Base-by-base conservation (phyloP, 2,113 vertebrate species). In the Pogonocichla stellata region DNA sequence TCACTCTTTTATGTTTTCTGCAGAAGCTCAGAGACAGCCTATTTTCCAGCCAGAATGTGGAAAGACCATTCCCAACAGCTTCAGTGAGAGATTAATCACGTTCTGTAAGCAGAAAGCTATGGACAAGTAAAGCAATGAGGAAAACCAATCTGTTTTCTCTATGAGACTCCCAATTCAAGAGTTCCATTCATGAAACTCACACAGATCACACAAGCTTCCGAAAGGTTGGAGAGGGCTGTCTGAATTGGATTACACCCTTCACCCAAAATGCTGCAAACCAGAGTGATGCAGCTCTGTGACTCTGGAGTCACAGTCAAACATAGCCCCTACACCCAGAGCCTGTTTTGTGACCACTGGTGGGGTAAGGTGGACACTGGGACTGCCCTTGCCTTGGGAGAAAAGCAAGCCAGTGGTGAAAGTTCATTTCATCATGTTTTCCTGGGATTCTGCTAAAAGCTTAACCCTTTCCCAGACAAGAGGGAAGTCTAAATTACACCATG, bases 231-330 rank as follows among this genome's bases (percentile, higher is more conserved):
- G 14, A 8, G 4, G 2, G 5, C n/a, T 71, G 2, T 28, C 15
- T 62, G 72, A 33, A 29, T 3, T 34, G 33, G 38, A 61, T 58
- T 53, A 33, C 2, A 80, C 1, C 8, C 12, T 18, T 74, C 47
- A 74, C 10, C 12, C 43, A 38, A 81, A 92, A 38, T 23, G 19
- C 36, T 75, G 61, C 45, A 89, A 43, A 61, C 22, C 42, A 61
- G 12, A 43, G 26, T 1, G 3, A 28, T 8, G 28, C 8, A 77
- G 19, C 42, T 42, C 3, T n/a, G n/a, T n/a, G n/a, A n/a, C 13
- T 65, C 29, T 62, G 67, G 38, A 66, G 33, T 34, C 40, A 53
- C 3, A 1, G 11, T 4, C 31, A n/a, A 70, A 38, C 0, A 0
- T 43, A 86, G 26, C 6, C 33, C 19, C 29, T 19, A 4, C 6